Conservation (phyloP, 2,113 vertebrate species). For the Bagarius yarrelli region DNA sequence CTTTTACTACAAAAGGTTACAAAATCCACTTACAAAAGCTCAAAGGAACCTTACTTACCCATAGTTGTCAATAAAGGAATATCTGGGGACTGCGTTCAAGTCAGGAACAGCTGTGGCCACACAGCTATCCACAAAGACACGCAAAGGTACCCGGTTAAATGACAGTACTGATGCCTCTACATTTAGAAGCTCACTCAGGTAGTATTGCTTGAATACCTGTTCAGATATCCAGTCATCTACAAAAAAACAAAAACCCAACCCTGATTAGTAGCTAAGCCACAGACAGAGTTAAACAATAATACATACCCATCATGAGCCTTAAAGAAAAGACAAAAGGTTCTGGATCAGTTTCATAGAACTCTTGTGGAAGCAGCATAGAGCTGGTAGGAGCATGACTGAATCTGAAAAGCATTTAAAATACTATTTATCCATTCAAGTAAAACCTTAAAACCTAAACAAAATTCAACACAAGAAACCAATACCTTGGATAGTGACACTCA, state of each 20-base stretch:
- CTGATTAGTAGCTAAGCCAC: background rate
- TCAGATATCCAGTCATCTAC: slow-evolving; percentile 44
- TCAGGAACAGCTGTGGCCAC: slow-evolving; percentile 56
- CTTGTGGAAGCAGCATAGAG: slow-evolving; percentile 41
- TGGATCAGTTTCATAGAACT: slow-evolving; percentile 19
- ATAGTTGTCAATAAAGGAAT: slow-evolving; percentile 50
- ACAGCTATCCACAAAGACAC: slow-evolving; percentile 64
- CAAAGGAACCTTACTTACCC: slow-evolving; percentile 36
- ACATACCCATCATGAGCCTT: slow-evolving; percentile 58
- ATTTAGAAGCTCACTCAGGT: slow-evolving; percentile 47
- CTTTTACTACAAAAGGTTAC: no score
- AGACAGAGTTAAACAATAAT: background rate
- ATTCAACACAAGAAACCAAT: background rate
- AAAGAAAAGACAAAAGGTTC: slow-evolving; percentile 62
- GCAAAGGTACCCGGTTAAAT: slow-evolving; percentile 59
- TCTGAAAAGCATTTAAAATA: background rate
- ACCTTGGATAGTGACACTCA: slow-evolving; percentile 66
- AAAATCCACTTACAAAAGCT: no score
- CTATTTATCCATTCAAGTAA: background rate
- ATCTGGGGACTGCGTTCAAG: slow-evolving; percentile 24
- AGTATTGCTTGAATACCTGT: slow-evolving; percentile 32
- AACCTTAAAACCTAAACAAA: background rate
- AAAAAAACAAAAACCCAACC: background rate
- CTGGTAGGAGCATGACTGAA: slow-evolving; percentile 59
- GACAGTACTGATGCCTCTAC: slow-evolving; percentile 57